These are phyloP conservation scores for Pemphigus obesinymphae DNA, from an alignment of 1,140 invertebrate species.

Conservation along the genomic window DNA sequence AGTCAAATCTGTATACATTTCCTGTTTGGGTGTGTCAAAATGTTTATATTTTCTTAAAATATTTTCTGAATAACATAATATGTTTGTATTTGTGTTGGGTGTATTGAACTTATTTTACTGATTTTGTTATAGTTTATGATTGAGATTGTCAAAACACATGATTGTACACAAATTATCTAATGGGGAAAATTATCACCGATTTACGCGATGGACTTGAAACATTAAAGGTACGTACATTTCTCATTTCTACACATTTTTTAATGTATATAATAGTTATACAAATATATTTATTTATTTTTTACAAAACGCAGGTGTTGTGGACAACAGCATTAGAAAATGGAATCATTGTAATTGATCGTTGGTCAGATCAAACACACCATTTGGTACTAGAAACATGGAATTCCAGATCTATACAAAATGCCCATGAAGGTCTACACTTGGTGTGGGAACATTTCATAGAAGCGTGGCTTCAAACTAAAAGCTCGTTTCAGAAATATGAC, in stretches of 20 bases:
- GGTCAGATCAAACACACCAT: slow-evolving; percentile 10
- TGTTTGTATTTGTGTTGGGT: background rate
- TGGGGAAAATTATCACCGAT: slow-evolving; percentile 18
- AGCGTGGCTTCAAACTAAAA: background rate
- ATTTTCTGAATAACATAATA: background rate
- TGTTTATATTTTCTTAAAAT: background rate
- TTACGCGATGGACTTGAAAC: background rate
- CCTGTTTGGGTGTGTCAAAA: background rate
- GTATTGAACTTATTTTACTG: background rate
- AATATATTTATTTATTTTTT: background rate
- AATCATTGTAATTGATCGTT: slow-evolving; percentile 4
- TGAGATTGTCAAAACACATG: background rate
- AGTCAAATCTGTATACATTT: too few relatives aligned
- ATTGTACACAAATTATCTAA: background rate
- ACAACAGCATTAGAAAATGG: background rate
- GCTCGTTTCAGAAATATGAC: background rate
- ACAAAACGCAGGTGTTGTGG: background rate
- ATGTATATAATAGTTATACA: background rate
- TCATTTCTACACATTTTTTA: background rate
- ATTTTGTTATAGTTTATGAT: too few relatives aligned
- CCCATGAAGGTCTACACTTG: background rate
- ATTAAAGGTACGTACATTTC: background rate
- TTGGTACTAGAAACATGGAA: slow-evolving; percentile 16
- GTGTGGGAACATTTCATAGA: slow-evolving; percentile 6
- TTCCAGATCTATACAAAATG: slow-evolving; percentile 1